Base-by-base conservation (phyloP, 2,888 invertebrate species). In the Cephus nigrinus region DNA sequence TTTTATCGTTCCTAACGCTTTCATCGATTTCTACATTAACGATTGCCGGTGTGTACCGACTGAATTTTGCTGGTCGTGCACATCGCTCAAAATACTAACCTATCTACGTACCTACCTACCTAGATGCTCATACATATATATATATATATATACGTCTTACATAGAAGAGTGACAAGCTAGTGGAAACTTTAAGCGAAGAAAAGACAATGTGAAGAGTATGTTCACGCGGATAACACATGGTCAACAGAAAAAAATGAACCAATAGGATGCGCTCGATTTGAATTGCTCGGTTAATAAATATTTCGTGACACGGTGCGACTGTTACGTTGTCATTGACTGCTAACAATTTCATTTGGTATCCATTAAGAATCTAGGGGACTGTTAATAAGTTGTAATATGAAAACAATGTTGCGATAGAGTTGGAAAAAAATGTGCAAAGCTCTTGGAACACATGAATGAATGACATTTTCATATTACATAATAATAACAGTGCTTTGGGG, bases 1-100 rank as follows among this genome's bases (percentile, higher is more conserved):
- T 23, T 15, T 15, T 55, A 23, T 55, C 69, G 69, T 72, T 33
- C 73, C 71, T 74, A 75, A 32, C 71, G 33, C 35, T 73, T 73
- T 68, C 11, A 77, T 75, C 76, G 31, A 77, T 76, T 79, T 78
- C 77, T 80, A 79, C 71, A 74, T 75, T 68, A 77, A 40, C 73
- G 33, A 69, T 34, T 33, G 69, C n/a, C 73, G 68, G 34, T 68
- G 9, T 55, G 23, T 23, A 55, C 23, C 55, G 23, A 23, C 23
- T 23, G 23, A 55, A 23, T 55, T 23, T 55, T 23, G 23, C 23
- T 55, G 9, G 9, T 55, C 72, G 31, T 71, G 11, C n/a, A 30
- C 11, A 74, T 11, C 3, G 40, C 69, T 40, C 74, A 73, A 74
- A 77, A 80, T 77, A 76, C 78, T 75, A 55, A 74, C 23, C 81